These are phyloP conservation scores for Propsilocerus akamusi DNA, from an alignment of 1,140 invertebrate genomes.

Conservation along the genomic window DNA sequence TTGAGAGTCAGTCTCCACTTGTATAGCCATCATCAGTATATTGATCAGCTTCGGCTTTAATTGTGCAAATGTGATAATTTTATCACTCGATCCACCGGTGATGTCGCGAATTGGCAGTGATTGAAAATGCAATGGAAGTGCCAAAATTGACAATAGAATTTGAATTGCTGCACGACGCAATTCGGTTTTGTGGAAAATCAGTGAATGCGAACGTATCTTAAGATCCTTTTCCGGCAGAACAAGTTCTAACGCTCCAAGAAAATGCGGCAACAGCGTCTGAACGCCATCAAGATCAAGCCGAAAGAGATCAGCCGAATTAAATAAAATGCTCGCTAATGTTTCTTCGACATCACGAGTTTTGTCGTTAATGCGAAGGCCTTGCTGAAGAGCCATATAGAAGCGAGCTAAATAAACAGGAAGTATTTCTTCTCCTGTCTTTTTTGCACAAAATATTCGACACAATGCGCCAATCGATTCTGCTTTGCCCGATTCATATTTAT, in stretches of 20 bases:
- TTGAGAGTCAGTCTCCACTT: conserved; percentile 67
- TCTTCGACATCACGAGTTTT: conserved; percentile 40
- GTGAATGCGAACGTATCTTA: conserved; percentile 35
- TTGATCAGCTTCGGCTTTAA: conserved; percentile 69
- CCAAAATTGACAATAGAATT: conserved; percentile 70
- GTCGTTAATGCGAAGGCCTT: conserved; percentile 54
- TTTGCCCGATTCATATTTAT: conserved; percentile 62
- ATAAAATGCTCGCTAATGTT: conserved; percentile 56
- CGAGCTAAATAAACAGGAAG: conserved; percentile 84
- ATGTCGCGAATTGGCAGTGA: conserved; percentile 59
- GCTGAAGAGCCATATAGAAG: conserved; percentile 82
- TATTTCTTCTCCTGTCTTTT: conserved; percentile 90
- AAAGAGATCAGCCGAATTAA: conserved; percentile 63
- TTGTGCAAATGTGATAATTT: conserved; percentile 49
- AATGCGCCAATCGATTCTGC: conserved; percentile 90
- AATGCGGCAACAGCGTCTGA: conserved; percentile 72
- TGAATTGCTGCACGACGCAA: conserved; percentile 79
- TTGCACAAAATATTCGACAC: conserved; percentile 89
- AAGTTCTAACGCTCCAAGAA: conserved; percentile 74
- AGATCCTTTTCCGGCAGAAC: conserved; percentile 64
- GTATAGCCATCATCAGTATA: conserved; percentile 65
- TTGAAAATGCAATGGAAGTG: conserved; percentile 81
- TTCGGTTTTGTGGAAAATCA: conserved; percentile 48
- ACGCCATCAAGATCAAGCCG: conserved; percentile 87
- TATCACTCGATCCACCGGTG: conserved; percentile 27